Evolutionary conservation across 2,113 vertebrate species (phyloP).

Genomic region (Melanocharis versteri): DNA sequence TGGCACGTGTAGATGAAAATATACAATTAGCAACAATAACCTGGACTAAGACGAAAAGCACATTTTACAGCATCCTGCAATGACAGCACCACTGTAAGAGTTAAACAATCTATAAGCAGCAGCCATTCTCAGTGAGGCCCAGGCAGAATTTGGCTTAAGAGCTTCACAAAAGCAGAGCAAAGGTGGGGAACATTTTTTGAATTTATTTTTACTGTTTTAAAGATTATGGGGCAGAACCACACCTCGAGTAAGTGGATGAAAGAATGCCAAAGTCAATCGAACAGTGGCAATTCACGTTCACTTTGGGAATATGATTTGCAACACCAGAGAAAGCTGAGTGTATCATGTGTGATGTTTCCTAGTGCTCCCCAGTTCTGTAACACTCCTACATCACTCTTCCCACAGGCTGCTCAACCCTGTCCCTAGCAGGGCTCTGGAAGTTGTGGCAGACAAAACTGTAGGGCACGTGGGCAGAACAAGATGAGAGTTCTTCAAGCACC

Average conservation of each 20-base stretch:
- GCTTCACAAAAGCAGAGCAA: not conserved
- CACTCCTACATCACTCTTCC: rapidly evolving
- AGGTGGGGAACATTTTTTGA: not conserved
- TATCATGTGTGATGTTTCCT: rapidly evolving
- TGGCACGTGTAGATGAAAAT: constrained; percentile 27
- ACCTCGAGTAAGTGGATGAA: not conserved
- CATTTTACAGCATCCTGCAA: not conserved
- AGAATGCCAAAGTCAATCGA: not conserved
- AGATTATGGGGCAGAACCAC: not conserved
- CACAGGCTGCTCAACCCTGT: not conserved
- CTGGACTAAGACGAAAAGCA: not conserved
- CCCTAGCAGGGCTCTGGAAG: not conserved
- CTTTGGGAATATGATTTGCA: not conserved
- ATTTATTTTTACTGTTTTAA: not conserved
- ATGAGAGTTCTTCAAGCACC: not conserved
- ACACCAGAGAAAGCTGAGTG: not conserved
- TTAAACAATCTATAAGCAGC: not conserved
- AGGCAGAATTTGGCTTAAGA: not conserved
- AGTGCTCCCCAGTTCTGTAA: not conserved
- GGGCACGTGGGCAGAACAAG: not conserved
- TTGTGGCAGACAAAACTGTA: not conserved
- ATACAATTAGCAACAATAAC: not conserved
- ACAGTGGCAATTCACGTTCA: not conserved
- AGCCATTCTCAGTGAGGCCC: not conserved
- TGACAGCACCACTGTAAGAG: not conserved